Evolutionary conservation across 2,888 invertebrate species (phyloP).

Genomic region (Protodeltote pygarga): DNA sequence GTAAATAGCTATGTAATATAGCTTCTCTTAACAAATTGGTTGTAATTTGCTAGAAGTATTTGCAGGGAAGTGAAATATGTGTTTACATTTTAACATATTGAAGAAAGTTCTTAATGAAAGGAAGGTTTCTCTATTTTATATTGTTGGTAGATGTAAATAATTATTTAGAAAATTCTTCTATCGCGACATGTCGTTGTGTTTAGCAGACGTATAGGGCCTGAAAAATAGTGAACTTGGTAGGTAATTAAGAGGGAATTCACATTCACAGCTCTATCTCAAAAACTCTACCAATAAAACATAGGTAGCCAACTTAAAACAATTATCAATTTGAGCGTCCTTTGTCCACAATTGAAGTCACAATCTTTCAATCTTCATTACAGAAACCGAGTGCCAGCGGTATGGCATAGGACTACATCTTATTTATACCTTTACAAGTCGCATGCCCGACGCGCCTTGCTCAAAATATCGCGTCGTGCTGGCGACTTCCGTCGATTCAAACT

Average conservation of each 20-base stretch:
- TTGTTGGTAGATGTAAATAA: conserved; percentile 12
- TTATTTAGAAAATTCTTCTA: conserved; percentile 6
- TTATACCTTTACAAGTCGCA: conserved; percentile 66
- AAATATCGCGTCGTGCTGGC: conserved; percentile 79
- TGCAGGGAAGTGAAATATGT: conserved; percentile 10
- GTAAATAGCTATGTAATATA: conserved; percentile 3
- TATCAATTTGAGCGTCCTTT: conserved; percentile 4
- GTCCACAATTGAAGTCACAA: conserved; percentile 3
- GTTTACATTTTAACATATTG: conserved; percentile 25
- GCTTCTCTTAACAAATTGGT: conserved; percentile 31
- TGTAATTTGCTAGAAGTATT: conserved; percentile 27
- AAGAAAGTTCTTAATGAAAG: conserved; percentile 20
- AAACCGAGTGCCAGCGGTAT: conserved; percentile 32
- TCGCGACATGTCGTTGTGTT: too few relatives aligned
- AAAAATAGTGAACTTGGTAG: too few relatives aligned
- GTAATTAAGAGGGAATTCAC: too few relatives aligned
- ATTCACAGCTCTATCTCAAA: too few relatives aligned
- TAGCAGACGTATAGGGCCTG: too few relatives aligned
- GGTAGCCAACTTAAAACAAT: too few relatives aligned
- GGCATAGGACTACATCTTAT: conserved; percentile 50
- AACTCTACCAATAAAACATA: too few relatives aligned
- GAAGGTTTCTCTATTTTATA: too few relatives aligned
- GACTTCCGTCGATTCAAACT: conserved; percentile 80
- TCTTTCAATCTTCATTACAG: conserved; percentile 27
- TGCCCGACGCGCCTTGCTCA: conserved; percentile 74